Evolutionary conservation across 1,140 invertebrate species (phyloP).

Genomic region (Philotrypesis tridentata): DNA sequence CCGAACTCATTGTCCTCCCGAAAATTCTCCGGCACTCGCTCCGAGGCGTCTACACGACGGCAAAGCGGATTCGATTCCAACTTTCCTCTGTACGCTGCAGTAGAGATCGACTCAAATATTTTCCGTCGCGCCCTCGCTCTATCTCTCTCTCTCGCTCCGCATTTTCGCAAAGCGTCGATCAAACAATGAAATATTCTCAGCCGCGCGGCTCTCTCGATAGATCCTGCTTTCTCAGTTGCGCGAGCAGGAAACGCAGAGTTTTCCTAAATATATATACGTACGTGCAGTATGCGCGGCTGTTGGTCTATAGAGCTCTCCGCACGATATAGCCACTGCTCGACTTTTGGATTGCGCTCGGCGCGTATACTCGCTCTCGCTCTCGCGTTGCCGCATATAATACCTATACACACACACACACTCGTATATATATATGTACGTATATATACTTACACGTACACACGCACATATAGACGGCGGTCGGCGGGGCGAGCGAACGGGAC

Average conservation of each 20-base stretch:
- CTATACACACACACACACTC: not conserved
- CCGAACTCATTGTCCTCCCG: not conserved
- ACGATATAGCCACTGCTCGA: not conserved
- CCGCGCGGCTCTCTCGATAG: not conserved
- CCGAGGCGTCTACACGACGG: too few species aligned
- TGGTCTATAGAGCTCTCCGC: too few species aligned
- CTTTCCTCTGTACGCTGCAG: not conserved
- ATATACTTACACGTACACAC: constrained; percentile 37
- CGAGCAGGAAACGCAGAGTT: constrained; percentile 23
- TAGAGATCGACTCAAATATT: not conserved
- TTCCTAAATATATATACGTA: not conserved
- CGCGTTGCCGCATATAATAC: not conserved
- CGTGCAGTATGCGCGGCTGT: too few species aligned
- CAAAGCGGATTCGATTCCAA: not conserved
- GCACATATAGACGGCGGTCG: constrained; percentile 48
- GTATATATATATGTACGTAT: constrained; percentile 8
- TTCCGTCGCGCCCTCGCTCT: not conserved
- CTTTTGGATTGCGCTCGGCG: constrained; percentile 19
- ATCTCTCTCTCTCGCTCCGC: not conserved
- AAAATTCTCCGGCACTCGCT: not conserved
- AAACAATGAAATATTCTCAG: not conserved
- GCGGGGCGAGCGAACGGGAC: constrained; percentile 10
- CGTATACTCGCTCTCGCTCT: constrained; percentile 1
- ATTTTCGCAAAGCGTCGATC: not conserved
- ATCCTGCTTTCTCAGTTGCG: not conserved